A percentile compares a stretch with the other conserved stretches of the same genome.
phyloP scores from a whole-genome alignment of 2,797 vertebrate genomes.

The Alectoris magna region DNA sequence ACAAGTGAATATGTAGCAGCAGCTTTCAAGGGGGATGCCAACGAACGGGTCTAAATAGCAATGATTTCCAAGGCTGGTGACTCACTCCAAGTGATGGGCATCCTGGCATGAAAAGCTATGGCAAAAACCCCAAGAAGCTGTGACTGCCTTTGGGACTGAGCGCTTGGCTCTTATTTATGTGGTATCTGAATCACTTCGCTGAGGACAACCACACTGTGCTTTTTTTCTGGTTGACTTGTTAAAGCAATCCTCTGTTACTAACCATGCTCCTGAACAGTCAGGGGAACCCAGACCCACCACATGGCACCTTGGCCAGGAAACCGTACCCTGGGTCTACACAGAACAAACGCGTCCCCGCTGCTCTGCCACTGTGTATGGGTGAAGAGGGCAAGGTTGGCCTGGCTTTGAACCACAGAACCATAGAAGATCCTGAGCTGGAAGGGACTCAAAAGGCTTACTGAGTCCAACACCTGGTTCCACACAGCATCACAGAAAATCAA shows the following conservation, averaged over 20 bases:
- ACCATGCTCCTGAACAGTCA: fast-evolving
- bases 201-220: background rate
- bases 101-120: background rate
- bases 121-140: background rate
- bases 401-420: background rate
- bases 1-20: background rate
- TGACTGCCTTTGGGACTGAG: background rate
- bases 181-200: background rate
- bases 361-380: fast-evolving
- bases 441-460: too few relatives aligned
- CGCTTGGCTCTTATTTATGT: background rate
- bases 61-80: background rate
- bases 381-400: background rate
- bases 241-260: background rate
- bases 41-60: background rate
- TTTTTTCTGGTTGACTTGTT: background rate
- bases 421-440: too few relatives aligned
- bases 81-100: background rate
- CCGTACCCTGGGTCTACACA: fast-evolving
- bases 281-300: background rate
- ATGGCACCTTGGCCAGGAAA: background rate
- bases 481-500: too few relatives aligned
- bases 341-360: background rate
- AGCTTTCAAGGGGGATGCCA: background rate
- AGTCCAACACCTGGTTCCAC: too few relatives aligned